These are phyloP conservation scores for Psettodes erumei DNA, from an alignment of 2,113 vertebrate species.

Conservation along the genomic window DNA sequence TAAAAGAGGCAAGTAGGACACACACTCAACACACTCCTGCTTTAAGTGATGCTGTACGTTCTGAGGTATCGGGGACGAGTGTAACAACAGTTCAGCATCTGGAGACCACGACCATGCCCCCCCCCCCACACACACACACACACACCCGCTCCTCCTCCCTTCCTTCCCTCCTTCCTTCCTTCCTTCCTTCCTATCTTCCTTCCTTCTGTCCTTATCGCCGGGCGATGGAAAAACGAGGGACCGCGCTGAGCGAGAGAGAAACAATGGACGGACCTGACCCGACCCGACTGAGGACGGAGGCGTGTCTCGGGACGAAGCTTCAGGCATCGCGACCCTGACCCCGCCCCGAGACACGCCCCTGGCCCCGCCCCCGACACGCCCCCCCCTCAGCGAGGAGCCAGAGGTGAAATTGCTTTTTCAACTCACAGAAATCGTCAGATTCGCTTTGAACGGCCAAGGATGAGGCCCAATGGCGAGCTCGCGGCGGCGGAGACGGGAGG, in stretches of 20 bases:
- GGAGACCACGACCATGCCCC: too few relatives aligned
- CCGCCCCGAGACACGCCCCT: too few relatives aligned
- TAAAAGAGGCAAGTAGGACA: constrained; percentile 23
- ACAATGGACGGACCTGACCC: too few relatives aligned
- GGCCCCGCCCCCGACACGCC: too few relatives aligned
- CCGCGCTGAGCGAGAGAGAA: neutral
- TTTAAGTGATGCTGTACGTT: neutral
- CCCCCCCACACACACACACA: too few relatives aligned
- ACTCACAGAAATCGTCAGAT: constrained; percentile 45
- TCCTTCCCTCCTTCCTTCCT: constrained; percentile 13
- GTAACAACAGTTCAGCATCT: neutral
- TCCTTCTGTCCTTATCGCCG: too few relatives aligned
- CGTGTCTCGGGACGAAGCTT: too few relatives aligned
- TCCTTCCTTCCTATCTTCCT: too few relatives aligned
- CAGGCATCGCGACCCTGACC: too few relatives aligned
- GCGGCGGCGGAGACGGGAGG: too few relatives aligned
- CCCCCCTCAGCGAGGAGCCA: too few relatives aligned
- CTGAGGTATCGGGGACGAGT: neutral
- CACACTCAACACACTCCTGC: neutral
- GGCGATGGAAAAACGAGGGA: constrained; percentile 4
- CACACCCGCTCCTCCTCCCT: constrained; percentile 13
- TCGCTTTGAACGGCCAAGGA: constrained; percentile 61
- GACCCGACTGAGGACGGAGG: too few relatives aligned
- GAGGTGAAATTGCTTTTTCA: constrained; percentile 54
- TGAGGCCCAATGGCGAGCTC: constrained; percentile 1